Percentiles rank a stretch among this genome's conserved stretches.
Evolutionary conservation across 2,113 vertebrate genomes (phyloP).

Genomic region (Trogon surrucura): DNA sequence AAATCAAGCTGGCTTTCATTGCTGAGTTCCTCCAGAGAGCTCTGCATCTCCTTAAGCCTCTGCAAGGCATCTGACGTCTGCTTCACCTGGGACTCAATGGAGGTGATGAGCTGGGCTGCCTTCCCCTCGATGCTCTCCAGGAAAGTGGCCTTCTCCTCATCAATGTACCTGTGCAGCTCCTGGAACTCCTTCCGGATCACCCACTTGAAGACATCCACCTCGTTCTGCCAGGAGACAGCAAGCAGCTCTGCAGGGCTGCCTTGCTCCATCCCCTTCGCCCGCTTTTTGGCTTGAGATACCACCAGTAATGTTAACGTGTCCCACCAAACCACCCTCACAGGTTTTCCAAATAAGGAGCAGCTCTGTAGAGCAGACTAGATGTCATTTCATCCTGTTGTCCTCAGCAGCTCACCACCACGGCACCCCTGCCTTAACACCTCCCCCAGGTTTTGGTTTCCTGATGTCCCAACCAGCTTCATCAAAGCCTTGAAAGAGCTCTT

Average conservation of each 20-base stretch:
- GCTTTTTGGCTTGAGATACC: background rate
- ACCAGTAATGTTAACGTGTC: background rate
- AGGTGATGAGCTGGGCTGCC: constrained; percentile 72
- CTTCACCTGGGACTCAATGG: constrained; percentile 81
- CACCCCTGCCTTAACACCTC: background rate
- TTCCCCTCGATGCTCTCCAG: constrained; percentile 76
- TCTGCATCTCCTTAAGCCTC: constrained; percentile 74
- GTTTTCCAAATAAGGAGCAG: background rate
- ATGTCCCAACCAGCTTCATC: background rate
- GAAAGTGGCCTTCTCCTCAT: constrained; percentile 83
- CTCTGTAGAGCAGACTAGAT: background rate
- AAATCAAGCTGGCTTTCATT: constrained; percentile 80
- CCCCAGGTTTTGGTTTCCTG: background rate
- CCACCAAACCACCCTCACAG: background rate
- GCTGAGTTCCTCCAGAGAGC: constrained; percentile 73
- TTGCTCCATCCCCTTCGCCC: background rate
- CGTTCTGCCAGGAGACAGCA: constrained; percentile 70
- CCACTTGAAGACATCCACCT: constrained; percentile 85
- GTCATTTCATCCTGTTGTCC: background rate
- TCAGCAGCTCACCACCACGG: background rate
- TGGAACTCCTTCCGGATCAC: constrained; percentile 86
- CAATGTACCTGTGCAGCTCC: constrained; percentile 81
- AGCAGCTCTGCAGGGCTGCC: background rate
- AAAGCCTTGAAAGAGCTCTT: background rate
- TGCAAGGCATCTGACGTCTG: constrained; percentile 69